Evolutionary conservation across 2,113 vertebrate species (phyloP), one percentile per base, ranked within the genome.

Genomic region (Perca flavescens): DNA sequence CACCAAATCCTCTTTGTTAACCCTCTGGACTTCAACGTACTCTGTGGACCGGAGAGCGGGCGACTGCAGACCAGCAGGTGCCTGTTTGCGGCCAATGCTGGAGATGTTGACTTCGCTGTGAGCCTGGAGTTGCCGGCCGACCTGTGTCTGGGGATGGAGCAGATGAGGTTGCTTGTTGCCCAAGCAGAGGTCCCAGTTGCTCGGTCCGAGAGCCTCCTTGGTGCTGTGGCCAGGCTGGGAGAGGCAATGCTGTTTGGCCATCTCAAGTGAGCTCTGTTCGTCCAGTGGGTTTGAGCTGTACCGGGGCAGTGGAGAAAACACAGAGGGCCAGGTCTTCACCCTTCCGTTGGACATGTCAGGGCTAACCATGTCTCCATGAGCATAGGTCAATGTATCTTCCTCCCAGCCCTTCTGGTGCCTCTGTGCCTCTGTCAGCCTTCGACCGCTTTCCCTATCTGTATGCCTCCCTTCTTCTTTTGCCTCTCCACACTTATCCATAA

Each of bases 21-120:
- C 89, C 89, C 93, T 96, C 84, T 97, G 96, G 60, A 98, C 97
- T 85, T 97, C 97, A 2, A 98, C 97, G 0, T 99, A 98, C 86
- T 97, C 96, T 68, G 94, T 89, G 16, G 95, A 80, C 74, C 62
- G 94, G 17, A 84, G 82, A 60, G 85, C 68, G 28, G 92, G 57
- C 12, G 93, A 40, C 12, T 43, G 52, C 14, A 16, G 64, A 25
- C 25, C 87, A 1, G 78, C 9, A 0, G 79, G 46, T 0, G 53
- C 69, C 31, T 36, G 53, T 52, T 84, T 82, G 60, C 13, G 16
- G 11, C 70, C 36, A 0, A 60, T 9, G 25, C 11, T 61, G 15
- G 74, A 82, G 83, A 87, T 77, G 79, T 76, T 82, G 50, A 69
- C 19, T 3, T 95, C 71, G 2, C 89, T 87, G 79, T 80, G 79